Base-by-base conservation (phyloP, 2,888 invertebrate species). In the Odontomyia ornata region DNA sequence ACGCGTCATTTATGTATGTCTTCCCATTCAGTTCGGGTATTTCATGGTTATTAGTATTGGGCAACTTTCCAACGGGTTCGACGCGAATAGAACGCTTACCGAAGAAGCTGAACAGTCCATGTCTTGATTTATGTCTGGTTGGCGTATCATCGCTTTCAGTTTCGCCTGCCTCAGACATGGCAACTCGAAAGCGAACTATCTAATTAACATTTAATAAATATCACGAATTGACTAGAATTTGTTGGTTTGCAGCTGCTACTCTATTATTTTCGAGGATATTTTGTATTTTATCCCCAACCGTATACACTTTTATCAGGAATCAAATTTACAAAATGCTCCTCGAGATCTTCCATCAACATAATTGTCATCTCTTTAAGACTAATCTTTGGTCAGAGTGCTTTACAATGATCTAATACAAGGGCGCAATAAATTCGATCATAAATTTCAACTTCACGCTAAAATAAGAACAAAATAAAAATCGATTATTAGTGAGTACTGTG, bases 51-150 rank as follows among this genome's bases (percentile, higher is more conserved):
- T 30, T 71, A 81, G 2, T 80, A 18, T 43, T 52, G 77, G 62
- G 13, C 78, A 43, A 79, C 78, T 79, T 62, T 82, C 79, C 5
- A 80, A 80, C 78, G 1, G 87, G 87, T 75, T 87, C 87, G 78
- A 81, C 85, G 81, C 86, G 86, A 75, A 85, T 86, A 1, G 86
- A 86, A 1, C 87, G 85, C 78, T 85, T 86, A 76, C 82, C 83
- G 43, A 85, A 81, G 27, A 86, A 79, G 0, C 86, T 85, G 28
- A 85, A 81, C 21, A 76, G 36, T 13, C 56, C 69, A n/a, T 71
- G 56, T 46, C 71, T 27, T 28, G 71, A 46, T 60, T 71, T 60
- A 62, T 65, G 47, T 30, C 28, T 64, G 27, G 27, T 28, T 64
- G 28, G 64, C 62, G 47, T 62, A 18, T 23, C 64, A 1, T 64